Percentiles rank a stretch among this genome's conserved stretches.
phyloP scores from a whole-genome alignment of 2,797 vertebrate species.

The Oreortyx pictus region DNA sequence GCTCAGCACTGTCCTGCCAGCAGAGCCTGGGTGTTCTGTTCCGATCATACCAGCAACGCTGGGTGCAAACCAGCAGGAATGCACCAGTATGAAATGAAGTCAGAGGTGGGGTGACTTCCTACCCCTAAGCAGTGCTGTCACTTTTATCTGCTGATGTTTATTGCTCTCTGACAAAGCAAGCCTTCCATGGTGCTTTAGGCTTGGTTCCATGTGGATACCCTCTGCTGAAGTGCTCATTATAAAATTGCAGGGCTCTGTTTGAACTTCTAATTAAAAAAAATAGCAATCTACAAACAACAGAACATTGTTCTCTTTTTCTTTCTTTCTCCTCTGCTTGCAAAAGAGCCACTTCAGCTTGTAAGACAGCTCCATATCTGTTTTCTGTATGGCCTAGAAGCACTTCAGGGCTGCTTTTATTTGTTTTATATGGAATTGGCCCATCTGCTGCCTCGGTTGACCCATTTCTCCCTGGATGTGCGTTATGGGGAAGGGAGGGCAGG shows the following conservation, averaged over 20 bases:
- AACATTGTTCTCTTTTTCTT: neutral
- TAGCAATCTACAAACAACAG: neutral
- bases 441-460: neutral
- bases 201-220: neutral
- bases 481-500: neutral
- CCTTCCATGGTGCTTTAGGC: slow-evolving; percentile 5
- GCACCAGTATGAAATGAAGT: neutral
- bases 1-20: neutral
- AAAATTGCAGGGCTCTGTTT: slow-evolving; percentile 7
- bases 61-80: slow-evolving; percentile 1
- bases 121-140: neutral
- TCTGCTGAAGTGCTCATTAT: neutral
- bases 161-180: neutral
- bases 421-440: neutral
- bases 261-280: neutral
- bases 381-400: neutral
- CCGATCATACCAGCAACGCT: neutral
- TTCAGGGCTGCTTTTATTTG: neutral
- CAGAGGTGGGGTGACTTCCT: neutral
- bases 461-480: neutral
- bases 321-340: neutral
- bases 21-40: neutral
- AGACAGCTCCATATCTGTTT: neutral
- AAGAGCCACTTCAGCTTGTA: neutral
- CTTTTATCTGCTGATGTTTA: neutral